Percentiles rank a stretch among this genome's conserved stretches.
Conservation (phyloP, 2,113 vertebrate genomes). For the Bubo bubo region DNA sequence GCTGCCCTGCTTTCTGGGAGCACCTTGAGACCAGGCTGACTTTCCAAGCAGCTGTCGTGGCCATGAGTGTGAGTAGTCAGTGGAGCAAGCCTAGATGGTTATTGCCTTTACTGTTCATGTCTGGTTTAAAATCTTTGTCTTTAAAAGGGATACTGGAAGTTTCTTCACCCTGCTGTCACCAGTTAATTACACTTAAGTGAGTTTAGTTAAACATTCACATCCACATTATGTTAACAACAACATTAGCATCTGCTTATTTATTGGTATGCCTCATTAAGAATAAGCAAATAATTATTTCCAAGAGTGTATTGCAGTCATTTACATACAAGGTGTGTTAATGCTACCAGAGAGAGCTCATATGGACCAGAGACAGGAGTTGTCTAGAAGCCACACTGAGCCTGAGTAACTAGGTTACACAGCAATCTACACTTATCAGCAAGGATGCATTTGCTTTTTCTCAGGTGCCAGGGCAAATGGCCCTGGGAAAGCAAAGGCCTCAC, state of each 20-base stretch:
- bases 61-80: neutral
- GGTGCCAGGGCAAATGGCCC: neutral
- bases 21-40: rapidly evolving
- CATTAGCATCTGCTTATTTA: neutral
- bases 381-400: neutral
- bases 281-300: constrained; percentile 2
- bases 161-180: neutral
- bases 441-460: neutral
- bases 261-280: neutral
- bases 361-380: neutral
- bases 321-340: neutral
- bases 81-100: neutral
- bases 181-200: neutral
- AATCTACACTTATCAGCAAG: neutral
- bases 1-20: neutral
- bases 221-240: neutral
- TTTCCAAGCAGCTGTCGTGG: neutral
- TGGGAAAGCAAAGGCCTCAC: neutral
- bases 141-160: neutral
- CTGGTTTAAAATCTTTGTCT: neutral
- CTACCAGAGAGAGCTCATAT: neutral
- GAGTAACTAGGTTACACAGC: neutral
- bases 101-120: neutral
- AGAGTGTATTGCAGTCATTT: neutral
- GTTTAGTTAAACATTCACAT: neutral